Evolutionary conservation across 1,140 invertebrate species (phyloP).

Genomic region (Belonocnema kinseyi): DNA sequence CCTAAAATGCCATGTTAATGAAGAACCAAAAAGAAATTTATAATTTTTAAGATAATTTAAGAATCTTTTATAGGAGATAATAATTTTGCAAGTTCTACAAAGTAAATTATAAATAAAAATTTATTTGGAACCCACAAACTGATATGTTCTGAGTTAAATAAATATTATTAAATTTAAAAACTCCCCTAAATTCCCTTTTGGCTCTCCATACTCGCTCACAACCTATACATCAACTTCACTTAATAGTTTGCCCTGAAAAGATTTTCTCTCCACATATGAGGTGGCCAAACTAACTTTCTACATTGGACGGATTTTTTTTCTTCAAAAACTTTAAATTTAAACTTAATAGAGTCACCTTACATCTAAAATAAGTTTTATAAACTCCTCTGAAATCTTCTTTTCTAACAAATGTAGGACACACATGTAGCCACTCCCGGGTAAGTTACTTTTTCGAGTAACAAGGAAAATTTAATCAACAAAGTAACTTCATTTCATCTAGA

Average conservation of each 20-base stretch:
- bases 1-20: too few relatives aligned
- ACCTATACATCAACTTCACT: not conserved
- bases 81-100: not conserved
- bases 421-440: not conserved
- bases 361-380: not conserved
- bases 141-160: not conserved
- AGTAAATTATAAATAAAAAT: not conserved
- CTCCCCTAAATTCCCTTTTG: slow-evolving; percentile 9
- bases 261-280: not conserved
- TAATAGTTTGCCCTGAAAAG: not conserved
- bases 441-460: too few relatives aligned
- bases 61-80: not conserved
- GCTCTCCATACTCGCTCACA: not conserved
- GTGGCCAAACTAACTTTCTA: too few relatives aligned
- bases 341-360: slow-evolving; percentile 6
- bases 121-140: slow-evolving; percentile 1
- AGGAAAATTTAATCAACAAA: too few relatives aligned
- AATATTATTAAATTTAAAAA: slow-evolving; percentile 4
- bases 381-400: not conserved
- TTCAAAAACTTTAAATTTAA: not conserved
- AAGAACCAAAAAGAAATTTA: too few relatives aligned
- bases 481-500: too few relatives aligned
- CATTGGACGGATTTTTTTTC: not conserved
- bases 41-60: not conserved
- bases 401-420: not conserved